Conservation (phyloP, 2,888 invertebrate species). For the Erannis defoliaria region DNA sequence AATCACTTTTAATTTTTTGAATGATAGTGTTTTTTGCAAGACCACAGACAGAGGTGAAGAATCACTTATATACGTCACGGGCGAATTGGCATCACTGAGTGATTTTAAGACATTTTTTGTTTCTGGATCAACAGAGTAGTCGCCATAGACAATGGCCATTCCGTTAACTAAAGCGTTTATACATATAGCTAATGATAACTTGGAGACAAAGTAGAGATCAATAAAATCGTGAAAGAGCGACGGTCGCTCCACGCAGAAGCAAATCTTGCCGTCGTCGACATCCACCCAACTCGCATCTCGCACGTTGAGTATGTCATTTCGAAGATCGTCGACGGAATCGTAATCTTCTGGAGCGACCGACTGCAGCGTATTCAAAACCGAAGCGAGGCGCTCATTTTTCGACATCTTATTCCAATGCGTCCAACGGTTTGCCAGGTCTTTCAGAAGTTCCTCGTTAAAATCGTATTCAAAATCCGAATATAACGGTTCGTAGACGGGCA, state of each 20-base stretch:
- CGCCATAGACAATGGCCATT: not conserved
- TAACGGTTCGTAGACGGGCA: conserved; percentile 18
- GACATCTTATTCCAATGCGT: conserved; percentile 14
- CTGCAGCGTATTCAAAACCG: conserved; percentile 1
- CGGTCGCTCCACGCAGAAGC: conserved; percentile 12
- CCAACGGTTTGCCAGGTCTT: not conserved
- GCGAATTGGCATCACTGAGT: conserved; percentile 6
- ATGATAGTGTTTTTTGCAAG: not conserved
- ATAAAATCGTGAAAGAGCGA: not conserved
- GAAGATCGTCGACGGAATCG: not conserved
- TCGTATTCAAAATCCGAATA: not conserved
- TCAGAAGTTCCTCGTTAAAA: not conserved
- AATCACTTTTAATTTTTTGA: conserved; percentile 23
- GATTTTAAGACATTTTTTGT: conserved; percentile 4
- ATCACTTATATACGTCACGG: not conserved
- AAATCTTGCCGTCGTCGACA: conserved; percentile 16
- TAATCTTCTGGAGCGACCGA: not conserved
- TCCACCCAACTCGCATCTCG: conserved; percentile 13
- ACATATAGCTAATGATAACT: not conserved
- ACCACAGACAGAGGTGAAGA: not conserved
- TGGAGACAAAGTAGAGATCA: not conserved
- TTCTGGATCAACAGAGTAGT: not conserved
- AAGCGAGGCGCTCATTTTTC: conserved; percentile 13
- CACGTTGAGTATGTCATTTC: conserved; percentile 1
- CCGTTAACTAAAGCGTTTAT: conserved; percentile 7